These are phyloP conservation scores for Pasiphila rectangulata DNA, from an alignment of 2,888 invertebrate species.

Conservation along the genomic window DNA sequence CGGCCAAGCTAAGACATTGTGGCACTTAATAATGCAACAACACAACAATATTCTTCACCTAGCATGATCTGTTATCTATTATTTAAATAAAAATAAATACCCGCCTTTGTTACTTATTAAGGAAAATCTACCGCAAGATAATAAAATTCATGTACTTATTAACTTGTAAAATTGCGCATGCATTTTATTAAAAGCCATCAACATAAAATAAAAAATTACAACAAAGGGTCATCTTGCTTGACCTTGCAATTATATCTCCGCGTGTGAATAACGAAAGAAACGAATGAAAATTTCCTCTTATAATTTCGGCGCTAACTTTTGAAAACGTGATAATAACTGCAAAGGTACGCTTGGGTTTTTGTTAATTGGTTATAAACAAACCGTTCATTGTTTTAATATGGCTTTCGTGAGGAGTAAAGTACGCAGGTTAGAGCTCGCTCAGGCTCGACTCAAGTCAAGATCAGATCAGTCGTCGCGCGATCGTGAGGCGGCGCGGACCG, in stretches of 20 bases:
- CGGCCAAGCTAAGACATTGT: constrained; percentile 8
- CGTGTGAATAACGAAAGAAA: neutral
- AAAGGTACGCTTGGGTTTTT: constrained; percentile 34
- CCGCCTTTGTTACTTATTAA: constrained; percentile 20
- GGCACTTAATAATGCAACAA: neutral
- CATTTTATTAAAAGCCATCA: constrained; percentile 16
- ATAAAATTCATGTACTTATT: constrained; percentile 15
- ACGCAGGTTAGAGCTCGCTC: constrained; percentile 10
- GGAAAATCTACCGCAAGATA: constrained; percentile 21
- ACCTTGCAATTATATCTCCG: constrained; percentile 17
- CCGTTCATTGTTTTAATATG: constrained; percentile 43
- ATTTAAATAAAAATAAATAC: constrained; percentile 14
- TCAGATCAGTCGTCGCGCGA: constrained; percentile 42
- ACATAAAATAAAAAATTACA: constrained; percentile 27
- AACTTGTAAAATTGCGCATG: constrained; percentile 3
- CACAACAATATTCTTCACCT: constrained; percentile 13
- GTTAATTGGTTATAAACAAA: constrained; percentile 47
- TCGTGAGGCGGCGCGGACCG: constrained; percentile 54
- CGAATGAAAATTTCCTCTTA: constrained; percentile 17
- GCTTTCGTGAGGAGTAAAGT: constrained; percentile 21
- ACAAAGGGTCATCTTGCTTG: constrained; percentile 26
- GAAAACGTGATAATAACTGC: constrained; percentile 21
- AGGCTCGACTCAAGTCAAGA: neutral
- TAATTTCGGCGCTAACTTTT: constrained; percentile 17
- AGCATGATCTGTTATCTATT: constrained; percentile 10